Conservation (phyloP, 1,140 invertebrate species). For the Platyscapa corneri region DNA sequence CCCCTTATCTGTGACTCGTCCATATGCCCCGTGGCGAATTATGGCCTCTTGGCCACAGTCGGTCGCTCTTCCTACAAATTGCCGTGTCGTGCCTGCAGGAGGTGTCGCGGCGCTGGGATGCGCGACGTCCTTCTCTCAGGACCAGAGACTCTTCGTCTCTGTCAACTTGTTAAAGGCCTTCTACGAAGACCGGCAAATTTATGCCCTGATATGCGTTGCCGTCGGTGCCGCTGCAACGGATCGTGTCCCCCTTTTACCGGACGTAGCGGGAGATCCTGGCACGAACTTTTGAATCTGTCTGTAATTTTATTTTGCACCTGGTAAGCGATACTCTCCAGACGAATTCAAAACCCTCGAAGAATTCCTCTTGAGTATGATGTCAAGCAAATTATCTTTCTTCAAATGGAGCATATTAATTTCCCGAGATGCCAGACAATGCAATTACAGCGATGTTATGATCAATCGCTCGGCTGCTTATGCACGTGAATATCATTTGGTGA, state of each 20-base stretch:
- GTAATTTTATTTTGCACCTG: background rate
- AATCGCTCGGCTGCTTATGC: too few relatives aligned
- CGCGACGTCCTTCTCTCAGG: conserved; percentile 29
- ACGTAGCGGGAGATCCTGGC: background rate
- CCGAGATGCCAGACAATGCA: too few relatives aligned
- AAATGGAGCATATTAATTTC: background rate
- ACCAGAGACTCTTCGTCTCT: conserved; percentile 45
- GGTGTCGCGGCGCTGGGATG: conserved; percentile 24
- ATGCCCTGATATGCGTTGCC: conserved; percentile 28
- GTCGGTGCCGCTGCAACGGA: background rate
- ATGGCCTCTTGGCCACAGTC: conserved; percentile 27
- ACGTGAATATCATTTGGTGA: background rate
- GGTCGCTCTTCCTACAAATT: conserved; percentile 56
- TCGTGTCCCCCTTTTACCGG: background rate
- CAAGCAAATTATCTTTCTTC: background rate
- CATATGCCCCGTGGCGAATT: conserved; percentile 41
- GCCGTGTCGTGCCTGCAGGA: conserved; percentile 47
- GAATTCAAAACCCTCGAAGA: background rate
- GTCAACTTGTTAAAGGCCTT: conserved; percentile 43
- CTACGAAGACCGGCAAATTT: conserved; percentile 26
- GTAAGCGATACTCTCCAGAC: background rate
- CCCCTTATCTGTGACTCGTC: background rate
- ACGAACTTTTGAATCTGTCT: background rate
- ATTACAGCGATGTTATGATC: too few relatives aligned
- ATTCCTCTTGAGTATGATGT: background rate